phyloP scores from a whole-genome alignment of 2,888 invertebrate species.

The Luperina testacea region DNA sequence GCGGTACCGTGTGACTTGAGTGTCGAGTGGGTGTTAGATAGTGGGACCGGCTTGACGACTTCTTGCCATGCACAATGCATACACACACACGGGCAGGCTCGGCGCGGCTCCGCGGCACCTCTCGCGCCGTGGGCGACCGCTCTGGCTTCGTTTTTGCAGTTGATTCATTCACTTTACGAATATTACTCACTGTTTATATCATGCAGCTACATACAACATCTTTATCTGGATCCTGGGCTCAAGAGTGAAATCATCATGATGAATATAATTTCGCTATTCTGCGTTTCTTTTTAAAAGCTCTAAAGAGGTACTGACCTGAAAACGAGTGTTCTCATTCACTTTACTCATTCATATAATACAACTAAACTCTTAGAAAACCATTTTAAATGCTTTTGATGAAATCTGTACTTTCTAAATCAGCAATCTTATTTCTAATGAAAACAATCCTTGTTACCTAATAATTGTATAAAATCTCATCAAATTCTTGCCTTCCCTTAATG shows the following conservation, averaged over 20 bases:
- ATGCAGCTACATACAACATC: slow-evolving; percentile 33
- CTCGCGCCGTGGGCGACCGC: slow-evolving; percentile 66
- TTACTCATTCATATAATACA: not conserved
- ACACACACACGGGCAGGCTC: slow-evolving; percentile 66
- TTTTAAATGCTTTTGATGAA: not conserved
- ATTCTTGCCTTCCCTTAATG: not conserved
- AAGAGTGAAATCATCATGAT: slow-evolving; percentile 37
- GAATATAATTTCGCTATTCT: slow-evolving; percentile 16
- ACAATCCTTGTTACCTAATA: not conserved
- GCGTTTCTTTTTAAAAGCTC: not conserved
- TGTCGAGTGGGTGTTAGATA: slow-evolving; percentile 82
- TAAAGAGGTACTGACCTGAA: slow-evolving; percentile 11
- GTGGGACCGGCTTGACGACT: slow-evolving; percentile 84
- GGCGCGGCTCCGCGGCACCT: slow-evolving; percentile 48
- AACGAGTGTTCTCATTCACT: not conserved
- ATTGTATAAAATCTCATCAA: not conserved
- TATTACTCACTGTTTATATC: slow-evolving; percentile 62
- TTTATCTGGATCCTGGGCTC: slow-evolving; percentile 47
- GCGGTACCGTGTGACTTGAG: slow-evolving; percentile 66
- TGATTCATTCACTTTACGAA: slow-evolving; percentile 73
- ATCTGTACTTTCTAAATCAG: no score
- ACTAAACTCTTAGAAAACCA: not conserved
- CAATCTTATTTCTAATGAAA: not conserved
- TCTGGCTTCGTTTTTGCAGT: slow-evolving; percentile 73
- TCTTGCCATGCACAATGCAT: slow-evolving; percentile 76